Percentiles rank a stretch among this genome's conserved stretches.
Evolutionary conservation across 2,888 invertebrate genomes (phyloP).

Genomic region (Microctonus brassicae): DNA sequence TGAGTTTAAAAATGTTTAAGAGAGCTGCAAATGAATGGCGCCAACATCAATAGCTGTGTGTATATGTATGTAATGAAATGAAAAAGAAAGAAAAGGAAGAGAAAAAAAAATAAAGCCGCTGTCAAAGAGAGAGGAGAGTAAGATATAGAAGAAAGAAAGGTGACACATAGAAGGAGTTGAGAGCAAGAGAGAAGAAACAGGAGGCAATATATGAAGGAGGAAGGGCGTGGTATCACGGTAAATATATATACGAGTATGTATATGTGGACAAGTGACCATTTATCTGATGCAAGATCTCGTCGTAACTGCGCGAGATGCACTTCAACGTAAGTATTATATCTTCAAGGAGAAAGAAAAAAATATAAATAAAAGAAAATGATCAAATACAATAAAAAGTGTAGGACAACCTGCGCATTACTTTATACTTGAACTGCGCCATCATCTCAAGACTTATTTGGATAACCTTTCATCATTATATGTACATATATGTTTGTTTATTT

Average conservation of each 20-base stretch:
- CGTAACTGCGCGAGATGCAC: constrained; percentile 37
- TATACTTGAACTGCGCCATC: background rate
- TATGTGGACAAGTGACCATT: constrained; percentile 18
- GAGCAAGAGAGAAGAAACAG: constrained; percentile 16
- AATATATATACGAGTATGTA: no score
- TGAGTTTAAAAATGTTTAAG: background rate
- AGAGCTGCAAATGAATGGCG: constrained; percentile 1
- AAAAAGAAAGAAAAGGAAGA: background rate
- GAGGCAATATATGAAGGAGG: background rate
- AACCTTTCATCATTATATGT: background rate
- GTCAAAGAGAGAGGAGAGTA: no score
- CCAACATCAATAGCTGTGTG: background rate
- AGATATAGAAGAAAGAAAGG: background rate
- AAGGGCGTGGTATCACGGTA: constrained; percentile 31
- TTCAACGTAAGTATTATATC: background rate
- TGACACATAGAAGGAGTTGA: no score
- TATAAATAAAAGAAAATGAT: background rate
- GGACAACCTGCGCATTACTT: background rate
- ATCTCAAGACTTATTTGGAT: background rate
- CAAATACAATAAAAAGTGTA: background rate
- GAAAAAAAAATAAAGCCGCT: background rate
- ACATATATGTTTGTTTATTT: background rate
- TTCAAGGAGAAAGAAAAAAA: constrained; percentile 4
- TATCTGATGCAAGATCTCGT: constrained; percentile 38
- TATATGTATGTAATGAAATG: background rate